Evolutionary conservation across 2,888 invertebrate genomes (phyloP), one percentile per base, ranked within the genome.

Genomic region (Oscheius sp.): DNA sequence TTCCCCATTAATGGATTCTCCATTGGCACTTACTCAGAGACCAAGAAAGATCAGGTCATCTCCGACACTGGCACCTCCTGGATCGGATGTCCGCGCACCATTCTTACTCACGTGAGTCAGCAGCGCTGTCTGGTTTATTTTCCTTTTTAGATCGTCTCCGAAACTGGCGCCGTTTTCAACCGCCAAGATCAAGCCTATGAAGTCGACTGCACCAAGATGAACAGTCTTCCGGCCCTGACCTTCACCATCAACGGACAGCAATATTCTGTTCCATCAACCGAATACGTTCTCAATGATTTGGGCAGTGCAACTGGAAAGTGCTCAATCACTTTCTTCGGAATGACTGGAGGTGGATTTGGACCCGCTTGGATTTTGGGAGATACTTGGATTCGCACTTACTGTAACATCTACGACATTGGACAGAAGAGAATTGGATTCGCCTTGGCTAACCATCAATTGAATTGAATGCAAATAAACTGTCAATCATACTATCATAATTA

Each of bases 1-100:
- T 86, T 86, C 83, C 73, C 78, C 43, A 75, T 83, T 35, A 76
- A 76, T 27, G 81, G 76, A 56, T 80, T 82, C 77, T 45, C 76
- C 68, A 76, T 81, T 64, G 82, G 82, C 76, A 56, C 77, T 16
- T 81, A 69, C 79, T 73, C 75, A 0, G 78, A 72, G 61, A 70
- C 52, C 23, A 76, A 74, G 61, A 75, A 56, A 59, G 73, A 74
- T 27, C 74, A 76, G 55, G 86, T 79, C 71, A 85, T 85, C 76
- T 84, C 84, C 45, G 85, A 86, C 77, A 86, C 86, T 56, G 85
- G 86, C 56, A 83, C 83, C 45, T 81, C 82, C 18, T 81, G 78
- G 80, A 76, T 84, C 76, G 83, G 82, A 69, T 81, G 81, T 56
- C 80, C 81, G 21, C 59, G 56, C 58, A 68, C 73, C 9, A 71